Percentiles rank a stretch among this genome's conserved stretches.
Conservation (phyloP, 2,797 vertebrate genomes). For the Synaphobranchus kaupii region DNA sequence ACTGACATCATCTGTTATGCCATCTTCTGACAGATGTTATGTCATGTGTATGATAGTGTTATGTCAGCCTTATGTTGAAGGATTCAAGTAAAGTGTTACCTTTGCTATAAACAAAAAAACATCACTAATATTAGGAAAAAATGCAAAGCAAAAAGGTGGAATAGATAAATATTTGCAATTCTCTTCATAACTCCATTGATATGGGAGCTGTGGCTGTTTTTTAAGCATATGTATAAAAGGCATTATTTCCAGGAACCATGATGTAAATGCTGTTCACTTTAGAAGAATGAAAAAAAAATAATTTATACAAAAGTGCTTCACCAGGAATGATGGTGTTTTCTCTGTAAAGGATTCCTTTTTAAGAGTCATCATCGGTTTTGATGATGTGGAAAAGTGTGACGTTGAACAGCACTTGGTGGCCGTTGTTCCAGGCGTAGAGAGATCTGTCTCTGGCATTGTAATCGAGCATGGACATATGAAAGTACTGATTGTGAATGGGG, state of each 20-base stretch:
- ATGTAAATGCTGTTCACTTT: conserved; percentile 14
- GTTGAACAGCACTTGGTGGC: conserved; percentile 96
- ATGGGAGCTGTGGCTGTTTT: conserved; percentile 48
- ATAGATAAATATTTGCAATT: conserved; percentile 56
- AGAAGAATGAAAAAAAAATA: conserved; percentile 13
- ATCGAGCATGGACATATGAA: conserved; percentile 98
- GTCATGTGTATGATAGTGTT: too few relatives aligned
- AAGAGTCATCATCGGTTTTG: conserved; percentile 77
- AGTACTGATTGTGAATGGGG: conserved; percentile 96
- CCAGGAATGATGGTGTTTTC: conserved; percentile 50
- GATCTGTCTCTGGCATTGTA: conserved; percentile 93
- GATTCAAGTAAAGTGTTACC: too few relatives aligned
- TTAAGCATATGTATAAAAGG: conserved; percentile 30
- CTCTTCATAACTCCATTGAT: conserved; percentile 48
- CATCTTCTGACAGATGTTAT: too few relatives aligned
- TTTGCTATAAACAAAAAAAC: not conserved
- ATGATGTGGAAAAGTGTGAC: conserved; percentile 95
- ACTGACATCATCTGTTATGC: too few relatives aligned
- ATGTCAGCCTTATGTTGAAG: too few relatives aligned
- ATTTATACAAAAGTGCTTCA: conserved; percentile 30
- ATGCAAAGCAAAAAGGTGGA: not conserved
- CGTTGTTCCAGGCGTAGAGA: conserved; percentile 96
- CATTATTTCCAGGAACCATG: conserved; percentile 12
- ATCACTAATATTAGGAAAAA: not conserved
- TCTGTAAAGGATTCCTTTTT: conserved; percentile 50